Evolutionary conservation across 2,797 vertebrate species (phyloP).

Genomic region (Gouania willdenowi): DNA sequence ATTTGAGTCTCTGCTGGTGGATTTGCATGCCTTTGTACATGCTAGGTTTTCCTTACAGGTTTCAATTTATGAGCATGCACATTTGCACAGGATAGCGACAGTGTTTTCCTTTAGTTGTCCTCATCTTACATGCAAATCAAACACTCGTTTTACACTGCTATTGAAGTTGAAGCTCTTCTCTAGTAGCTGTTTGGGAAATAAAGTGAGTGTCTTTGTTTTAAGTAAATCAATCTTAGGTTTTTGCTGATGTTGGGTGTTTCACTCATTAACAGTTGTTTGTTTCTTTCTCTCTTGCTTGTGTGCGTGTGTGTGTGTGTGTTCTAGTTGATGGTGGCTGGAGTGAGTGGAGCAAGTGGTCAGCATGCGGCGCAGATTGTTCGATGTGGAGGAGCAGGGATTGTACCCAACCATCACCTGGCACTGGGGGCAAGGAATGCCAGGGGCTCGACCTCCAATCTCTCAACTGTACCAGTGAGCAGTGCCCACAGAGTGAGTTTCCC

Average conservation of each 20-base stretch:
- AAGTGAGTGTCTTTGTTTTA: slow-evolving; percentile 9
- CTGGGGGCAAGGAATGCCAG: slow-evolving; percentile 89
- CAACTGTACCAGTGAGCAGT: slow-evolving; percentile 95
- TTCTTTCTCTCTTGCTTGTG: too few relatives aligned
- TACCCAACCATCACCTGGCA: slow-evolving; percentile 89
- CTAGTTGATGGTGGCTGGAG: slow-evolving; percentile 95
- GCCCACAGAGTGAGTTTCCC: slow-evolving; percentile 87
- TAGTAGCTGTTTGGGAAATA: slow-evolving; percentile 1
- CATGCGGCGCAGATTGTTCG: slow-evolving; percentile 88
- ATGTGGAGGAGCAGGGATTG: slow-evolving; percentile 95
- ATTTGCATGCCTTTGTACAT: slow-evolving; percentile 67
- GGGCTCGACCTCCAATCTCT: slow-evolving; percentile 89
- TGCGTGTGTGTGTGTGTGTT: too few relatives aligned
- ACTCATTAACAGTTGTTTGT: background rate
- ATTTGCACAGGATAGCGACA: slow-evolving; percentile 53
- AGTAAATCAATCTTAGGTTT: slow-evolving; percentile 5
- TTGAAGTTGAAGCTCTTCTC: slow-evolving; percentile 12
- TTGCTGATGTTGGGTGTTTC: background rate
- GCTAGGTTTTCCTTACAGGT: slow-evolving; percentile 41
- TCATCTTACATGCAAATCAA: slow-evolving; percentile 36
- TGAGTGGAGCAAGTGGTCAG: slow-evolving; percentile 95
- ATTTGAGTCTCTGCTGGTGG: slow-evolving; percentile 45
- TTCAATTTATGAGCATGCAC: slow-evolving; percentile 43
- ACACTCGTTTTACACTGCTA: slow-evolving; percentile 14
- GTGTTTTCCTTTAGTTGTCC: slow-evolving; percentile 30